A percentile compares a stretch with the other conserved stretches of the same genome.
Conservation (phyloP, 2,797 vertebrate species). For the Falco concolor region DNA sequence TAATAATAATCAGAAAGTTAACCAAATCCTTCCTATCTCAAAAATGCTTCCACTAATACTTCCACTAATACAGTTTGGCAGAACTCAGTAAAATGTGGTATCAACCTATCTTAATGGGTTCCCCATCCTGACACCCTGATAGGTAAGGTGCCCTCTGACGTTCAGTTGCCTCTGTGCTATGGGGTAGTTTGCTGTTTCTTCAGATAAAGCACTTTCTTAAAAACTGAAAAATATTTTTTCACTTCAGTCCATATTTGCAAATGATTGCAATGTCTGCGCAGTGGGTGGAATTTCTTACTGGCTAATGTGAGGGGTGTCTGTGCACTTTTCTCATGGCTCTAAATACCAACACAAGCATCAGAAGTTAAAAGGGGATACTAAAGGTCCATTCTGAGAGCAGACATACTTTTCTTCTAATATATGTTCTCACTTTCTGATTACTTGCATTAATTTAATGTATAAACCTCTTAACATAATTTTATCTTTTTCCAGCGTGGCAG, state of each 20-base stretch:
- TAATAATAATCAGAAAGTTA: slow-evolving; percentile 22
- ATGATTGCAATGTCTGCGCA: not conserved
- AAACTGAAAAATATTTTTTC: not conserved
- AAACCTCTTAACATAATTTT: not conserved
- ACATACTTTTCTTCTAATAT: not conserved
- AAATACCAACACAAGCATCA: not conserved
- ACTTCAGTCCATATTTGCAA: not conserved
- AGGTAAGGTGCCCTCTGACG: not conserved
- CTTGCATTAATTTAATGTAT: slow-evolving; percentile 6
- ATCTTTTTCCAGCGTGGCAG: not conserved
- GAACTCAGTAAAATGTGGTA: not conserved
- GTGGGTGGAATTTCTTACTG: not conserved
- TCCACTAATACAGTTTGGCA: not conserved
- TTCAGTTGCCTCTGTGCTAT: not conserved
- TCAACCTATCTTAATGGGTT: not conserved
- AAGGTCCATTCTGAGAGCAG: not conserved
- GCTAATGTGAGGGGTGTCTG: accelerated
- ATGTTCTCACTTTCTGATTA: not conserved
- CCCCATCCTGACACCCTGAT: not conserved
- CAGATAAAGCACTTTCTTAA: not conserved
- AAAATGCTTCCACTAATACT: not conserved
- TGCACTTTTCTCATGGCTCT: not conserved
- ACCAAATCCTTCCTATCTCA: not conserved
- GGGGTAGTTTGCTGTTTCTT: not conserved
- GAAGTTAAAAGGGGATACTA: not conserved